These are phyloP conservation scores for Siderastrea siderea DNA, from an alignment of 92 coral and sea anemone species.

Conservation along the genomic window DNA sequence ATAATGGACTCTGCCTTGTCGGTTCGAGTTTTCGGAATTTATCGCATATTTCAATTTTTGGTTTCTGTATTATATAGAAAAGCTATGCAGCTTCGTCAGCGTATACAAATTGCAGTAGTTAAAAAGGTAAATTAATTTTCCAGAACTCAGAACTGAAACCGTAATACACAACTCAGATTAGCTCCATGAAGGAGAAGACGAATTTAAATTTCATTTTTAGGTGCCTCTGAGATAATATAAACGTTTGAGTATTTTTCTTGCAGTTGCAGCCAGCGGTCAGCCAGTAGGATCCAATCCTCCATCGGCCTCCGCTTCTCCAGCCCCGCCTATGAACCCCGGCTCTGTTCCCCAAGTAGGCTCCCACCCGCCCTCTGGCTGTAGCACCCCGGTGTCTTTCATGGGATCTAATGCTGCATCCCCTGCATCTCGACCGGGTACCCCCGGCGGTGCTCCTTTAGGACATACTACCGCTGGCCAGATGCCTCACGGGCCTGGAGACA, in stretches of 20 bases:
- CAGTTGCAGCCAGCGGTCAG: slow-evolving; percentile 40
- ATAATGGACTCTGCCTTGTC: no score
- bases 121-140: no score
- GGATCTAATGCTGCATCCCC: slow-evolving; percentile 85
- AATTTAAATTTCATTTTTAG: no score
- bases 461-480: slow-evolving; percentile 48
- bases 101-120: no score
- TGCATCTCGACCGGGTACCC: slow-evolving; percentile 85
- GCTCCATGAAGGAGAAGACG: no score
- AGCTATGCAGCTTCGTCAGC: no score
- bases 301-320: slow-evolving; percentile 81
- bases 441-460: slow-evolving; percentile 44
- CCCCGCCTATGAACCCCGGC: slow-evolving; percentile 86
- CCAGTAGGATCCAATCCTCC: slow-evolving; percentile 78
- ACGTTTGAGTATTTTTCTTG: not conserved
- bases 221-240: no score
- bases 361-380: slow-evolving; percentile 92
- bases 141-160: no score
- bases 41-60: no score
- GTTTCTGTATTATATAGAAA: no score
- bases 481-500: slow-evolving; percentile 40
- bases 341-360: slow-evolving; percentile 81
- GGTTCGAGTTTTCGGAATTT: no score
- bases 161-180: no score
- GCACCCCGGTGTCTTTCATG: slow-evolving; percentile 90